A percentile compares a stretch with the other conserved stretches of the same genome.
These are phyloP conservation scores for Amiota communis DNA, from an alignment of 2,888 invertebrate genomes.

Conservation along the genomic window DNA sequence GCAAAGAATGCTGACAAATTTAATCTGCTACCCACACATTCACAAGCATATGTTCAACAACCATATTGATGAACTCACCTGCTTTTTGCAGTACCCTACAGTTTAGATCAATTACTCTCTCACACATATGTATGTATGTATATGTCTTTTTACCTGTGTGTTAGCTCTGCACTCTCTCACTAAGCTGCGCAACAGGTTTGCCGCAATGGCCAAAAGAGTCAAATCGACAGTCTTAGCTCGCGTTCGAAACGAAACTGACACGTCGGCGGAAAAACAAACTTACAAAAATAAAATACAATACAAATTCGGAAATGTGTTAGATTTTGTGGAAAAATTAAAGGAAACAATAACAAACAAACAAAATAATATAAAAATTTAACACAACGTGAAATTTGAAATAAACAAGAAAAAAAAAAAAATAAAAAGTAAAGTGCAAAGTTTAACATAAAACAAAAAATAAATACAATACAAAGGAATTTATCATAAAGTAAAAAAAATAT, in stretches of 20 bases:
- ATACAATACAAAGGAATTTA: slow-evolving; percentile 44
- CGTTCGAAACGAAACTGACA: slow-evolving; percentile 68
- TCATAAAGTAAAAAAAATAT: background rate
- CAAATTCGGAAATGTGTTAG: slow-evolving; percentile 35
- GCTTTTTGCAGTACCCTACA: background rate
- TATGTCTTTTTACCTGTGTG: slow-evolving; percentile 27
- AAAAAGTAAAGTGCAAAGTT: slow-evolving; percentile 43
- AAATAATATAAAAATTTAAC: no score
- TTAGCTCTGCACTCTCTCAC: slow-evolving; percentile 13
- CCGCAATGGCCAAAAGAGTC: slow-evolving; percentile 45
- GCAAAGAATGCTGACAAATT: background rate
- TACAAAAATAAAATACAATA: slow-evolving; percentile 33
- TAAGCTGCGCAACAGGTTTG: slow-evolving; percentile 53
- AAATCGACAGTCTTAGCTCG: slow-evolving; percentile 67
- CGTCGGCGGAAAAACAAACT: slow-evolving; percentile 64
- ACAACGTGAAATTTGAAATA: no score
- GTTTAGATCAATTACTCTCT: no score
- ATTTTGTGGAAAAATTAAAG: slow-evolving; percentile 16
- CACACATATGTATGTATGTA: no score
- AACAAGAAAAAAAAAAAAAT: slow-evolving; percentile 31
- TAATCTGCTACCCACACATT: background rate
- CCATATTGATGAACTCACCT: slow-evolving; percentile 20
- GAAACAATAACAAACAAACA: background rate
- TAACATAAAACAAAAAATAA: slow-evolving; percentile 47
- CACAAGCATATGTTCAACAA: background rate